A percentile compares a stretch with the other conserved stretches of the same genome.
Evolutionary conservation across 2,888 invertebrate genomes (phyloP).

Genomic region (Callyntrura guangdongensis): DNA sequence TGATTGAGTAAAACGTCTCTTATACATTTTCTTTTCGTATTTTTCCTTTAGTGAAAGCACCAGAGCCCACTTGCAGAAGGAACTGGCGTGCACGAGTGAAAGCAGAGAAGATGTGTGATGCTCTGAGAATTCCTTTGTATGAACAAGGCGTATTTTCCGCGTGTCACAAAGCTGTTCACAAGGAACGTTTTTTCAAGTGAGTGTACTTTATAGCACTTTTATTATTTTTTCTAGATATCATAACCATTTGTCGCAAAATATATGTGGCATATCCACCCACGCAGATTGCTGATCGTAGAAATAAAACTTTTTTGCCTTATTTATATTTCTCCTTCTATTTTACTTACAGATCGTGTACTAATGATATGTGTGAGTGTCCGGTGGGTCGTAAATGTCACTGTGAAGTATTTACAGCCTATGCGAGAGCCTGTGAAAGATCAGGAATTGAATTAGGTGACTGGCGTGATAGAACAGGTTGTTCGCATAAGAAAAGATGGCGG

Average conservation of each 20-base stretch:
- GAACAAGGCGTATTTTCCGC: constrained; percentile 88
- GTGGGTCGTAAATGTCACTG: constrained; percentile 92
- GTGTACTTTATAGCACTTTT: constrained; percentile 77
- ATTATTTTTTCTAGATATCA: not conserved
- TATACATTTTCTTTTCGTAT: no score
- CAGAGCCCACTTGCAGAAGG: constrained; percentile 83
- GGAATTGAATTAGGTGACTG: constrained; percentile 91
- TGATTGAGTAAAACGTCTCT: no score
- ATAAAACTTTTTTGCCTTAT: constrained; percentile 11
- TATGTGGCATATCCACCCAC: constrained; percentile 46
- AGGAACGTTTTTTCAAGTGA: constrained; percentile 92
- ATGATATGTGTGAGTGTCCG: constrained; percentile 96
- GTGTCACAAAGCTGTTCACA: constrained; percentile 93
- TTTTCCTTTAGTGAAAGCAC: constrained; percentile 86
- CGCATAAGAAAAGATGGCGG: constrained; percentile 83
- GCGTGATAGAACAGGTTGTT: constrained; percentile 90
- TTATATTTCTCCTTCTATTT: constrained; percentile 19
- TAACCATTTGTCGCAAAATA: constrained; percentile 1
- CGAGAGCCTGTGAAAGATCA: constrained; percentile 93
- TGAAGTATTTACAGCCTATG: constrained; percentile 95
- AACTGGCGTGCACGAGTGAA: constrained; percentile 85
- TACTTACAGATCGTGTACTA: constrained; percentile 90
- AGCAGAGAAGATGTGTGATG: constrained; percentile 86
- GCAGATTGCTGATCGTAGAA: not conserved
- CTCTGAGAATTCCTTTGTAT: constrained; percentile 86